Percentiles rank a stretch among this genome's conserved stretches.
Conservation (phyloP, 2,797 vertebrate species). For the Choloepus didactylus region DNA sequence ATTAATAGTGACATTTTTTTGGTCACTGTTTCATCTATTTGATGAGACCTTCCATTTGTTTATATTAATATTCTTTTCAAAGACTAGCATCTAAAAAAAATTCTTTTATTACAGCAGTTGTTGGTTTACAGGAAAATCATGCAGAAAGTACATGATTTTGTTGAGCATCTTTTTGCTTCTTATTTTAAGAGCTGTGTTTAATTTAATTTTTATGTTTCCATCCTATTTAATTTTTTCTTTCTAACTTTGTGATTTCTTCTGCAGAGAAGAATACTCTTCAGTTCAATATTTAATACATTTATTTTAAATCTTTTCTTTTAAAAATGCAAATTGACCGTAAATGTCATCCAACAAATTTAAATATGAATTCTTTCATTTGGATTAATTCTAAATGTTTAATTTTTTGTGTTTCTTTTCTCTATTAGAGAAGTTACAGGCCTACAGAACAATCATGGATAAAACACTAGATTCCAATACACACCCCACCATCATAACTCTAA, state of each 20-base stretch:
- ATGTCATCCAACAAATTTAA: background rate
- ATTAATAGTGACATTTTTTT: background rate
- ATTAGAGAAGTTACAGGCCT: no score
- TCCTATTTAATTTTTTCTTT: background rate
- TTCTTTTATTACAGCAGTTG: background rate
- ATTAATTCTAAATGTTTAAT: background rate
- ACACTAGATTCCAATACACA: no score
- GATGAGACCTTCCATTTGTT: background rate
- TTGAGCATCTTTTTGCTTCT: background rate
- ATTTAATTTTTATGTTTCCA: background rate
- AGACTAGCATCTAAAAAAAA: background rate
- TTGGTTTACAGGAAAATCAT: no score
- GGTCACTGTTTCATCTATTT: background rate
- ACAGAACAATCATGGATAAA: no score
- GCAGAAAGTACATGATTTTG: background rate
- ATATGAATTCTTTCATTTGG: background rate
- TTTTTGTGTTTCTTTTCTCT: no score
- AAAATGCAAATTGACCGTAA: background rate
- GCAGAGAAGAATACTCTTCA: background rate
- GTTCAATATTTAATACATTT: background rate
- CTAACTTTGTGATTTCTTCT: background rate
- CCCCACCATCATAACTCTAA: background rate
- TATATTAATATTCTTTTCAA: background rate
- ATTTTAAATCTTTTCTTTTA: background rate
- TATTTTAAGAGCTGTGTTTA: background rate